These are phyloP conservation scores for Gryllus bimaculatus DNA, from an alignment of 1,140 invertebrate genomes.

Conservation along the genomic window DNA sequence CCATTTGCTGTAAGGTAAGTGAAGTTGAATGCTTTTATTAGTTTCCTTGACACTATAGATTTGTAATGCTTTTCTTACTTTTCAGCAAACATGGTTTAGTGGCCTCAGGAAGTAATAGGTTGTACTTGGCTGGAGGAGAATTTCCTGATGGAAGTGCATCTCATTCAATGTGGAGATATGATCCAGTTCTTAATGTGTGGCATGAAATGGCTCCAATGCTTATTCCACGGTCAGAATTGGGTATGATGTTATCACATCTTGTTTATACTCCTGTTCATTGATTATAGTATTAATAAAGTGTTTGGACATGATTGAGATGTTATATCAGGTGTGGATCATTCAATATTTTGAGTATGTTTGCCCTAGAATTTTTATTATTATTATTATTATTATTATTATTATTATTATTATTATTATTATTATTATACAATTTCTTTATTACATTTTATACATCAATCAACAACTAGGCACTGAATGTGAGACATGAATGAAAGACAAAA, in stretches of 20 bases:
- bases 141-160: slow-evolving; percentile 46
- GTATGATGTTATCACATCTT: slow-evolving; percentile 26
- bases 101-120: slow-evolving; percentile 41
- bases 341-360: too few relatives aligned
- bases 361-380: too few relatives aligned
- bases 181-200: slow-evolving; percentile 44
- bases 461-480: too few relatives aligned
- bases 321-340: too few relatives aligned
- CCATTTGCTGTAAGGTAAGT: slow-evolving; percentile 38
- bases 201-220: slow-evolving; percentile 44
- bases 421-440: too few relatives aligned
- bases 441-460: too few relatives aligned
- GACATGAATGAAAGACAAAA: too few relatives aligned
- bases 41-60: neutral
- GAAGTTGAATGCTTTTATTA: neutral
- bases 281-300: too few relatives aligned
- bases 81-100: slow-evolving; percentile 45
- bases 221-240: slow-evolving; percentile 40
- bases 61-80: slow-evolving; percentile 26
- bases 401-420: too few relatives aligned
- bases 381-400: too few relatives aligned
- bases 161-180: slow-evolving; percentile 42
- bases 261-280: too few relatives aligned
- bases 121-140: slow-evolving; percentile 48
- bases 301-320: too few relatives aligned